Conservation (phyloP, 2,888 invertebrate genomes). For the Drosophila lutescens region DNA sequence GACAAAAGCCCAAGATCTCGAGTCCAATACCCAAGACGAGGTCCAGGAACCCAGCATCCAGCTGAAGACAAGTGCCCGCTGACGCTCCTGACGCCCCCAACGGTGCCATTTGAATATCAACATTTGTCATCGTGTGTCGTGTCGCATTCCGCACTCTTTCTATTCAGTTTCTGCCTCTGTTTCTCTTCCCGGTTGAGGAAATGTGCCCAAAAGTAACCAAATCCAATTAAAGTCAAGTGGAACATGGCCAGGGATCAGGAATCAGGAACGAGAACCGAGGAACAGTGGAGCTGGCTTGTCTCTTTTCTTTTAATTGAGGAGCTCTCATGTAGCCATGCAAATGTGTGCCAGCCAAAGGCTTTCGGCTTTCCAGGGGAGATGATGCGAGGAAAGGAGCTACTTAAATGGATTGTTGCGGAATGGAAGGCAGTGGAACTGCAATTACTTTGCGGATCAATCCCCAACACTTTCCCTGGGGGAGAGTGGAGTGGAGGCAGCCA, state of each 20-base stretch:
- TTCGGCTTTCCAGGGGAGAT: slow-evolving; percentile 1
- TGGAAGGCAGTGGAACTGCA: slow-evolving; percentile 38
- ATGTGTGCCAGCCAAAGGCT: slow-evolving; percentile 61
- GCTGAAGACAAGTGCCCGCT: slow-evolving; percentile 26
- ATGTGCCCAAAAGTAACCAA: slow-evolving; percentile 76
- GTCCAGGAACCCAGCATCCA: slow-evolving; percentile 20
- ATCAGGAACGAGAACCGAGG: too few species aligned
- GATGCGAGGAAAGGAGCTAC: slow-evolving; percentile 25
- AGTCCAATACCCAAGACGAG: slow-evolving; percentile 38
- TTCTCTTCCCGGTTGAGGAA: slow-evolving; percentile 54
- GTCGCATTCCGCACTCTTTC: slow-evolving; percentile 68
- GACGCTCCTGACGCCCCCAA: slow-evolving; percentile 51
- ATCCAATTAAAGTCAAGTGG: slow-evolving; percentile 77
- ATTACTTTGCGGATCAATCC: slow-evolving; percentile 68
- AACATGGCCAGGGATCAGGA: slow-evolving; percentile 60
- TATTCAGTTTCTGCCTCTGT: slow-evolving; percentile 3
- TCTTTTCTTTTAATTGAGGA: slow-evolving; percentile 67
- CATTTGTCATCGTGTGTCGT: slow-evolving; percentile 80
- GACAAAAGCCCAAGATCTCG: slow-evolving; percentile 55
- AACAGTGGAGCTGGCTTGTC: slow-evolving; percentile 40
- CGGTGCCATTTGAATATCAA: slow-evolving; percentile 78
- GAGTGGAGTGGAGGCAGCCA: slow-evolving; percentile 3
- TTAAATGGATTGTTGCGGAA: slow-evolving; percentile 55
- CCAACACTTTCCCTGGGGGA: slow-evolving; percentile 69
- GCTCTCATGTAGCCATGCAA: slow-evolving; percentile 63